Base-by-base conservation (phyloP, 2,113 vertebrate species). In the Spilogale gracilis region DNA sequence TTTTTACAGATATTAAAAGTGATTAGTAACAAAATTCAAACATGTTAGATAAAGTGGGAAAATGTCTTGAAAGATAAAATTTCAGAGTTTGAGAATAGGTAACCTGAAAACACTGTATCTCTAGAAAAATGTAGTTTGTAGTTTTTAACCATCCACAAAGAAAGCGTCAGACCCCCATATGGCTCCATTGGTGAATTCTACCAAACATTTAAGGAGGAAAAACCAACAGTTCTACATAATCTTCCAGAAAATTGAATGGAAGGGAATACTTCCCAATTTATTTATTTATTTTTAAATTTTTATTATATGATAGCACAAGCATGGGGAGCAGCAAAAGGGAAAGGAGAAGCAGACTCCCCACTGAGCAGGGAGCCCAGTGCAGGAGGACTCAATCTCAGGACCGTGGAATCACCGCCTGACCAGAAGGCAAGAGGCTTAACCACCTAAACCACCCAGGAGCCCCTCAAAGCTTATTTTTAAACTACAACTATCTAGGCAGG, bases 1-100 rank as follows among this genome's bases (percentile, higher is more conserved):
- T 54, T 93, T 69, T 79, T 93, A 79, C 1, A 89, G n/a, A 63
- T 48, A 43, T 9, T 93, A 25, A 83, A 96, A 85, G 45, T 76
- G 61, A n/a, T 76, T 89, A 27, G 25, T 54, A 73, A 56, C 30
- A 69, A 89, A 89, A 48, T 93, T 32, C 27, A 94, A 91, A 13
- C 5, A 91, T n/a, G n/a, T 76, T 71, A 83, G 27, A 21, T 60
- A 78, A 91, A 63, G n/a, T 38, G 38, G 5, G 10, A 23, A 50
- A 20, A 5, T 54, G 79, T 95, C 43, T 30, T 63, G 14, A 88
- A 87, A 60, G 3, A 80, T 9, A 92, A 27, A 73, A 87, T 71
- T 96, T 67, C 5, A 86, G 58, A 90, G 5, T 65, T 80, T 52
- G 50, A 96, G 54, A 69, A 83, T 54, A 87, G 8, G 48, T 87